These are phyloP conservation scores for Mnemiopsis leidyi DNA, from an alignment of 37 sponge, comb jelly and placozoan species.

Conservation along the genomic window DNA sequence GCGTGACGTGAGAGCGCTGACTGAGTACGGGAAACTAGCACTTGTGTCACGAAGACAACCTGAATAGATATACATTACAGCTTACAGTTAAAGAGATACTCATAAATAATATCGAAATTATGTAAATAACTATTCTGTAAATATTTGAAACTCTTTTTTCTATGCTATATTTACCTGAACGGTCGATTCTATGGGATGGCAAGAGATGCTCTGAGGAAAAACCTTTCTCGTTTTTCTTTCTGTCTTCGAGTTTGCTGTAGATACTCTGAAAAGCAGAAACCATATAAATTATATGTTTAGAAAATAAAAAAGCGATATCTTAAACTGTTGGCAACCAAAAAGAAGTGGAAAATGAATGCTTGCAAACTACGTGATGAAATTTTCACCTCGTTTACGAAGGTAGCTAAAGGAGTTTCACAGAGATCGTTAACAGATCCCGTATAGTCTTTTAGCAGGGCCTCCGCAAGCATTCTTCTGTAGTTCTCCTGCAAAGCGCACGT, in stretches of 20 bases:
- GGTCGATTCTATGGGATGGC: neutral
- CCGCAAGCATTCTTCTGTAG: constrained; percentile 53
- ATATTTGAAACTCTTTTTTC: too few relatives aligned
- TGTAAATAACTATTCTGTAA: too few relatives aligned
- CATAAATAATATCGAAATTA: too few relatives aligned
- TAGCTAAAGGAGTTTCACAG: constrained; percentile 60
- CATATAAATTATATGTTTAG: neutral
- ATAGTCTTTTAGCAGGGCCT: constrained; percentile 16
- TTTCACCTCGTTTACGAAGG: constrained; percentile 31
- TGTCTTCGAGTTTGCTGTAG: constrained; percentile 36
- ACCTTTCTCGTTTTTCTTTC: constrained; percentile 9
- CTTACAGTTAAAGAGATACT: too few relatives aligned
- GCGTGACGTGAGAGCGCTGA: neutral
- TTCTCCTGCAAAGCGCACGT: too few relatives aligned
- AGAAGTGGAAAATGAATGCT: neutral
- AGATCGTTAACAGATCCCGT: constrained; percentile 5
- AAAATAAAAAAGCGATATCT: too few relatives aligned
- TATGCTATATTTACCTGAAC: too few relatives aligned
- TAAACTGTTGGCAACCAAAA: neutral
- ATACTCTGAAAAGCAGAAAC: constrained; percentile 28
- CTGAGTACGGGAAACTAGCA: neutral
- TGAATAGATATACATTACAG: too few relatives aligned
- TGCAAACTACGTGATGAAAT: neutral
- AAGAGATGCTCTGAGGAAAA: neutral
- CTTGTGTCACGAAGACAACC: neutral